A percentile compares a stretch with the other conserved stretches of the same genome.
Conservation (phyloP, 2,797 vertebrate genomes). For the Thunnus albacares region DNA sequence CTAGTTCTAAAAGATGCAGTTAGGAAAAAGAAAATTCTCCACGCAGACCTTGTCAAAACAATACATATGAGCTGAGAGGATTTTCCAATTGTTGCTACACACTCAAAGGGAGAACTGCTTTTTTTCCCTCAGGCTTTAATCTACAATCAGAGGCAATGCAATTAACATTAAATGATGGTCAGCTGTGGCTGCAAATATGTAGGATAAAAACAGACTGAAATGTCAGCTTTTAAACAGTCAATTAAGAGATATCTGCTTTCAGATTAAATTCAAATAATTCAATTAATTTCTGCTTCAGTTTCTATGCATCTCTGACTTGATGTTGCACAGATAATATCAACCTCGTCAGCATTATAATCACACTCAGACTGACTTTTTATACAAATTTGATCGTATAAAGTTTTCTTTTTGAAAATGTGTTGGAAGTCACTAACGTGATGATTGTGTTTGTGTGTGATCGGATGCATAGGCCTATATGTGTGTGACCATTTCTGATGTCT, state of each 20-base stretch:
- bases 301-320: neutral
- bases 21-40: slow-evolving; percentile 10
- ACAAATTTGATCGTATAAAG: neutral
- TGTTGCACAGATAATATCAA: neutral
- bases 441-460: neutral
- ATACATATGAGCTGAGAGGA: neutral
- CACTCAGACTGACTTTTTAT: neutral
- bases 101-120: neutral
- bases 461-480: neutral
- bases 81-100: neutral
- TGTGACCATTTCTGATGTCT: neutral
- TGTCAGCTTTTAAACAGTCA: slow-evolving; percentile 5
- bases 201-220: neutral
- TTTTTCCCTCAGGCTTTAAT: neutral
- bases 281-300: neutral
- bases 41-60: slow-evolving; percentile 23
- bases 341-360: slow-evolving; percentile 1
- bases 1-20: slow-evolving; percentile 23
- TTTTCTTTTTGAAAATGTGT: neutral
- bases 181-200: neutral
- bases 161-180: neutral
- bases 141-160: neutral
- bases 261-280: neutral
- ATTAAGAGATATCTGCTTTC: neutral
- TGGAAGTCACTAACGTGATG: neutral